A percentile compares a stretch with the other conserved stretches of the same genome.
phyloP scores from a whole-genome alignment of 2,113 vertebrate genomes.

The Saiga tatarica region DNA sequence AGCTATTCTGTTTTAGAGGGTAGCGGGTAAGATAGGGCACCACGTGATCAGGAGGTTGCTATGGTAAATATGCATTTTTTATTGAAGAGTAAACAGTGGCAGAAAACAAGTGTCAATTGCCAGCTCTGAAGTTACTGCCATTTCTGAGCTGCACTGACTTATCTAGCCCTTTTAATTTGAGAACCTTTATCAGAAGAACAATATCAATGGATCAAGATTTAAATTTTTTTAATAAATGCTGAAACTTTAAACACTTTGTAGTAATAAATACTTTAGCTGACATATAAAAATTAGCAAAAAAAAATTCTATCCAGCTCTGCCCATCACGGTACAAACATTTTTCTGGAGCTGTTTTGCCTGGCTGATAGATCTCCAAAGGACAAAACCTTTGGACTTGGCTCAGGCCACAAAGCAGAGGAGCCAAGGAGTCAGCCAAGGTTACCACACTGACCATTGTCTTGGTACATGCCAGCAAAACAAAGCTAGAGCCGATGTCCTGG shows the following conservation, averaged over 20 bases:
- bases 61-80: conserved; percentile 81
- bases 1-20: conserved; percentile 65
- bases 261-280: neutral
- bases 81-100: conserved; percentile 80
- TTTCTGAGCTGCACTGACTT: conserved; percentile 53
- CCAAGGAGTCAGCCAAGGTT: neutral
- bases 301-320: neutral
- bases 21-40: conserved; percentile 51
- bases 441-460: neutral
- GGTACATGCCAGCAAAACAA: neutral
- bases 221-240: neutral
- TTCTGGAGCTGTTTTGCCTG: neutral
- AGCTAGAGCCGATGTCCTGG: neutral
- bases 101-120: conserved; percentile 77
- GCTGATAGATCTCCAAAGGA: neutral
- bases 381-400: neutral
- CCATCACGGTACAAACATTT: neutral
- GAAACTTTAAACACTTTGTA: neutral
- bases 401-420: neutral
- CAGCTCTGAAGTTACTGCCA: conserved; percentile 70
- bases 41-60: conserved; percentile 76
- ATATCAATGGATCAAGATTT: neutral
- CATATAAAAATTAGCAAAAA: conserved; percentile 5
- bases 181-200: neutral
- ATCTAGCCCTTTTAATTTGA: neutral